Conservation (phyloP, 2,113 vertebrate species). For the Manacus vitellinus region DNA sequence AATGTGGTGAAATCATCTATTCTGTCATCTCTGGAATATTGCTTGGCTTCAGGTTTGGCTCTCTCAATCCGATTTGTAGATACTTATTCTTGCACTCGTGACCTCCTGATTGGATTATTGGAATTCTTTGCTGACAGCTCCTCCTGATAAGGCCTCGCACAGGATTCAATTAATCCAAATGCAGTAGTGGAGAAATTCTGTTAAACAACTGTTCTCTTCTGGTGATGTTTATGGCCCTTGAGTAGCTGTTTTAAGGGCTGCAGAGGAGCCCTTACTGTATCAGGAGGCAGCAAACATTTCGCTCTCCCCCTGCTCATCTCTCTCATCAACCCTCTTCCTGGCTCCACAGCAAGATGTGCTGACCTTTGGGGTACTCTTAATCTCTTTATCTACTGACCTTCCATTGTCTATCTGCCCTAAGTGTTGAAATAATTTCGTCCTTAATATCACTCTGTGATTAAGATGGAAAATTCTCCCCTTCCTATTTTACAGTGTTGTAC, state of each 20-base stretch:
- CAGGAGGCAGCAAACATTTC: not conserved
- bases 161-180: slow-evolving; percentile 64
- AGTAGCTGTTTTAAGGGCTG: not conserved
- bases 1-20: slow-evolving; percentile 33
- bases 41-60: slow-evolving; percentile 35
- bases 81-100: slow-evolving; percentile 71
- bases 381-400: not conserved
- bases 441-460: not conserved
- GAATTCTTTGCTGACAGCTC: slow-evolving; percentile 74
- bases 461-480: not conserved
- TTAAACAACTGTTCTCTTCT: slow-evolving; percentile 9
- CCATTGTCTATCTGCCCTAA: not conserved
- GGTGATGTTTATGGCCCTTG: not conserved
- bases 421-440: not conserved
- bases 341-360: not conserved
- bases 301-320: not conserved
- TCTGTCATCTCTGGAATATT: slow-evolving; percentile 66
- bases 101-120: slow-evolving; percentile 73
- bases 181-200: slow-evolving; percentile 44
- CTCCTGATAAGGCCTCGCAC: slow-evolving; percentile 68
- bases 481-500: not conserved
- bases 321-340: not conserved
- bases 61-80: slow-evolving; percentile 67
- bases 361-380: not conserved
- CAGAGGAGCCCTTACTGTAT: not conserved